Conservation (phyloP, 92 coral and sea anemone species). For the Zoanthus solanderi region DNA sequence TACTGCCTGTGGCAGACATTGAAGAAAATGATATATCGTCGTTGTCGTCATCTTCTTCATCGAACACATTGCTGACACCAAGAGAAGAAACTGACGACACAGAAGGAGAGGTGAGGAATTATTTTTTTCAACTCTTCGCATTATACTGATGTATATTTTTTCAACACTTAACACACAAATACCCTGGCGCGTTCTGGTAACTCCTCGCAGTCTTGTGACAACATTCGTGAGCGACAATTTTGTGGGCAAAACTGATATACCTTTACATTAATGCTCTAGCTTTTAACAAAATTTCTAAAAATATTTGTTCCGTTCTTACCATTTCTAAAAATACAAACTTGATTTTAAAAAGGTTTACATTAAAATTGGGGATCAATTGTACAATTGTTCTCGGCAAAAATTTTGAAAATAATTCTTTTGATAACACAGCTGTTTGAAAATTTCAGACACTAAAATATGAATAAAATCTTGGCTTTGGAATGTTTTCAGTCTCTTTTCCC, state of each 20-base stretch:
- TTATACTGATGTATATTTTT: too few species aligned
- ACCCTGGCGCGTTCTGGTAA: too few species aligned
- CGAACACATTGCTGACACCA: not conserved
- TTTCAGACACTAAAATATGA: not conserved
- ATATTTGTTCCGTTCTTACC: not conserved
- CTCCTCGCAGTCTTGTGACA: not conserved
- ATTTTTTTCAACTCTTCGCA: not conserved
- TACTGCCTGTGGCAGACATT: conserved; percentile 66
- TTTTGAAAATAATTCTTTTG: not conserved
- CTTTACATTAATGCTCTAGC: not conserved
- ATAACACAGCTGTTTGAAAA: not conserved
- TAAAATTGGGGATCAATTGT: not conserved
- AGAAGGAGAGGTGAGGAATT: conserved; percentile 23
- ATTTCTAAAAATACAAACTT: not conserved
- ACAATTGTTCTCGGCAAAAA: not conserved
- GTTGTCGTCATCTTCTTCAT: not conserved
- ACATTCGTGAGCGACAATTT: not conserved
- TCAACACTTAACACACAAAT: too few species aligned
- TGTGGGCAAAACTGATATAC: too few species aligned
- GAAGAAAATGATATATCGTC: not conserved
- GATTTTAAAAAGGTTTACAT: not conserved
- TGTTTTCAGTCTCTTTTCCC: not conserved
- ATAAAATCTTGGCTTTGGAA: not conserved
- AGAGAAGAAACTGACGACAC: conserved; percentile 24
- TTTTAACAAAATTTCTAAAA: not conserved